Percentiles rank a stretch among this genome's conserved stretches.
These are phyloP conservation scores for Diadema setosum DNA, from an alignment of 35 echinoderm and acorn worm genomes.

Conservation along the genomic window DNA sequence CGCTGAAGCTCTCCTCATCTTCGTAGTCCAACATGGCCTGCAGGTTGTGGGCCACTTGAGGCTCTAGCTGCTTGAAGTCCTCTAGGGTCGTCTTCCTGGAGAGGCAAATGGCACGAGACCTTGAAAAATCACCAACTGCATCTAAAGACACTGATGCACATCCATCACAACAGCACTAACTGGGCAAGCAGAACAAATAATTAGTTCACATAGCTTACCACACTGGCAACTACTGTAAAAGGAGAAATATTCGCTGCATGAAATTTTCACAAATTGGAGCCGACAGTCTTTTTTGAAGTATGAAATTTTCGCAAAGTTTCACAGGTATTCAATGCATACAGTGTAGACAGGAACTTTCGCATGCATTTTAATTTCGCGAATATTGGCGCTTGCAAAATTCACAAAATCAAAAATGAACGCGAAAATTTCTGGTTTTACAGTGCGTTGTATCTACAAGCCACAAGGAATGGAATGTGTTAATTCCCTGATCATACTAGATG, in stretches of 20 bases:
- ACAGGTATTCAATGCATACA: neutral
- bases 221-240: neutral
- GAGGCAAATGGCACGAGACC: neutral
- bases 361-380: no score
- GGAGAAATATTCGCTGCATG: no score
- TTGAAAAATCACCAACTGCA: neutral
- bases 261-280: no score
- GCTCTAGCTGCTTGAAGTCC: slow-evolving; percentile 80
- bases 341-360: no score
- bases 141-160: neutral
- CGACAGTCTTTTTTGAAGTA: no score
- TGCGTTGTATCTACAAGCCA: no score
- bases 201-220: neutral
- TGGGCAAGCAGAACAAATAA: neutral
- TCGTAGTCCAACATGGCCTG: slow-evolving; percentile 79
- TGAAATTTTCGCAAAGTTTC: neutral
- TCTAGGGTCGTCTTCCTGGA: slow-evolving; percentile 66
- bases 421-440: no score
- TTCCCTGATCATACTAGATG: no score
- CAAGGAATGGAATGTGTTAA: no score
- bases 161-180: neutral
- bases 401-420: no score
- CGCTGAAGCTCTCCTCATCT: slow-evolving; percentile 43
- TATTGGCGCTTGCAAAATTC: no score
- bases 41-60: slow-evolving; percentile 43